phyloP scores from a whole-genome alignment of 2,113 vertebrate genomes.

The Gulo gulo region DNA sequence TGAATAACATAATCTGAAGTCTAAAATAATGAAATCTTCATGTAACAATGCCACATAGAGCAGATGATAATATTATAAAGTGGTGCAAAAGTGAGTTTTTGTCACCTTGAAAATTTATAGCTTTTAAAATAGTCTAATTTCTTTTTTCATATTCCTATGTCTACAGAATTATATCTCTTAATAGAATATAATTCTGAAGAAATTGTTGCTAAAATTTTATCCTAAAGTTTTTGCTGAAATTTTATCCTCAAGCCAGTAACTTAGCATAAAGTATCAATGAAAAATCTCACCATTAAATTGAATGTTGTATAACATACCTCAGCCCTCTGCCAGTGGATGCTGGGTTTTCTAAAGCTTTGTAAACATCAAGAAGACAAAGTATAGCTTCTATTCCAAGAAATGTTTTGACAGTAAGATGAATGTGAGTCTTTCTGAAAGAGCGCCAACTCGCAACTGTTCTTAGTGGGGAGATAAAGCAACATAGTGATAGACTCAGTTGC shows the following conservation, averaged over 20 bases:
- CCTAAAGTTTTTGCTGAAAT: neutral
- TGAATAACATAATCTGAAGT: neutral
- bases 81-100: neutral
- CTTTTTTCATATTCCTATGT: neutral
- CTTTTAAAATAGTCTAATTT: slow-evolving; percentile 17
- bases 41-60: neutral
- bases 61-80: neutral
- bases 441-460: slow-evolving; percentile 45
- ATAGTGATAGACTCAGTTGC: slow-evolving; percentile 46
- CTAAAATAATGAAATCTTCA: neutral
- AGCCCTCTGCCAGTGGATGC: slow-evolving; percentile 31
- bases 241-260: slow-evolving; percentile 13
- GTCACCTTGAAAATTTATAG: neutral
- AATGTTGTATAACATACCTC: slow-evolving; percentile 25
- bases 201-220: slow-evolving; percentile 30
- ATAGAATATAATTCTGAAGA: neutral
- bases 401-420: slow-evolving; percentile 70
- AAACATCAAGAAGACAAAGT: slow-evolving; percentile 75
- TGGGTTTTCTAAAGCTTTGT: slow-evolving; percentile 72
- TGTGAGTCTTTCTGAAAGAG: slow-evolving; percentile 58
- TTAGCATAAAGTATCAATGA: neutral
- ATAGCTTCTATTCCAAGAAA: slow-evolving; percentile 69
- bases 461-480: slow-evolving; percentile 64
- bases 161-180: neutral
- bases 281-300: slow-evolving; percentile 47